A percentile compares a stretch with the other conserved stretches of the same genome.
phyloP scores from a whole-genome alignment of 2,888 invertebrate genomes.

The Aromia moschata region DNA sequence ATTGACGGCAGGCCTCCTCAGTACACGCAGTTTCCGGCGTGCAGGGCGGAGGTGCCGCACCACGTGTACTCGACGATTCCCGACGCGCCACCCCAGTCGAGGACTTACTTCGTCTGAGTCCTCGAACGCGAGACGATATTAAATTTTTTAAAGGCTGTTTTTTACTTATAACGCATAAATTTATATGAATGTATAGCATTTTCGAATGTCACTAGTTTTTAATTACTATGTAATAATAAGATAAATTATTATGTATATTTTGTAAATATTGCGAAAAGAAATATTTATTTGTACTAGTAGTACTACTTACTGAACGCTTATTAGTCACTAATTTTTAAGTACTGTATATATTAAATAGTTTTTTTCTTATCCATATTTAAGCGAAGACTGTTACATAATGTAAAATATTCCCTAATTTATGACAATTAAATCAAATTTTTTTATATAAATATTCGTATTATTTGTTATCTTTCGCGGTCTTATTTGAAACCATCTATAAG shows the following conservation, averaged over 20 bases:
- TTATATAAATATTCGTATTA: conserved; percentile 24
- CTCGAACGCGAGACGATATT: conserved; percentile 31
- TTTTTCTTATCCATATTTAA: conserved; percentile 52
- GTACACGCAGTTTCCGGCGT: conserved; percentile 58
- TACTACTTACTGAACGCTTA: conserved; percentile 57
- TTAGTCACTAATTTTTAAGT: conserved; percentile 61
- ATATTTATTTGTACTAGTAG: conserved; percentile 53
- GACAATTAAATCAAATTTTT: conserved; percentile 48
- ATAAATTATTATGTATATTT: conserved; percentile 53
- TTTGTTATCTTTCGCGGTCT: too few species aligned
- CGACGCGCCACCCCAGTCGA: conserved; percentile 59
- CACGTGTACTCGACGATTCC: conserved; percentile 64
- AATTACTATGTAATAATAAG: conserved; percentile 49
- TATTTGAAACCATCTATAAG: too few species aligned
- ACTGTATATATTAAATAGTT: conserved; percentile 50
- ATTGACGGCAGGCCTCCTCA: conserved; percentile 66
- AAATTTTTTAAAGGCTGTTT: conserved; percentile 56
- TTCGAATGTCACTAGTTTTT: conserved; percentile 41
- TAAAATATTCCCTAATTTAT: conserved; percentile 53
- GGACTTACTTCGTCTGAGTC: conserved; percentile 62
- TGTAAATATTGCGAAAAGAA: conserved; percentile 51
- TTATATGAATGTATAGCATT: conserved; percentile 44
- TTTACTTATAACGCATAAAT: conserved; percentile 47
- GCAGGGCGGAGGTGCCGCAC: conserved; percentile 53
- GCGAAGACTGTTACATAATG: conserved; percentile 61